Base-by-base conservation (phyloP, 2,113 vertebrate species). In the Perccottus glenii region DNA sequence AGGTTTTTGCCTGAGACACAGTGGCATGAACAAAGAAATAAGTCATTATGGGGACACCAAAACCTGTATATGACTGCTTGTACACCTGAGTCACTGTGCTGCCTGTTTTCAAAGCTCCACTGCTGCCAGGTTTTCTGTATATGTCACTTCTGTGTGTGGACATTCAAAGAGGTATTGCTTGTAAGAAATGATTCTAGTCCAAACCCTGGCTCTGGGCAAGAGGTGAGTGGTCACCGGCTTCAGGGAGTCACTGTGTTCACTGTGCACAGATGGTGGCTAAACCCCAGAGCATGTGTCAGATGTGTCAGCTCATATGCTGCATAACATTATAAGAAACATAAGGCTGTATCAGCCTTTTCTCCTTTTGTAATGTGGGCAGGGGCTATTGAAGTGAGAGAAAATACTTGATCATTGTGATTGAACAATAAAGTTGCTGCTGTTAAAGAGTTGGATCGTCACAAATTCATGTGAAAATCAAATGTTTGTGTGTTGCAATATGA, bases 181-280 rank as follows among this genome's bases (percentile, higher is more conserved):
- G 68, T n/a, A 8, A 35, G 48, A 75, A 47, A 42, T 47, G 40
- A 32, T 51, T n/a, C 43, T 45, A 42, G 66, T 79, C 69, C 79
- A 64, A 45, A 63, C 65, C 53, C 46, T 42, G 14, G 47, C 75
- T 45, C 45, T 60, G 32, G 67, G 74, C 69, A 67, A 60, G 73
- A 87, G 67, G 78, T 59, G 76, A 73, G 69, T 69, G 75, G 67
- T 73, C 48, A 43, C 64, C 36, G 19, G 70, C 52, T 63, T 69
- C 33, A 48, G 47, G 8, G 73, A 78, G 79, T 68, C n/a, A 11
- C 49, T 48, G 59, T 56, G 59, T 75, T 71, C 58, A 50, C 67
- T 58, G 74, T 75, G 88, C 84, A 74, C 84, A 89, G 89, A 91
- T 89, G 88, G 87, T 75, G 72, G 76, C 76, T 70, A 75, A 85